Conservation (phyloP, 1,140 invertebrate species). For the Drosophila pallidifrons region DNA sequence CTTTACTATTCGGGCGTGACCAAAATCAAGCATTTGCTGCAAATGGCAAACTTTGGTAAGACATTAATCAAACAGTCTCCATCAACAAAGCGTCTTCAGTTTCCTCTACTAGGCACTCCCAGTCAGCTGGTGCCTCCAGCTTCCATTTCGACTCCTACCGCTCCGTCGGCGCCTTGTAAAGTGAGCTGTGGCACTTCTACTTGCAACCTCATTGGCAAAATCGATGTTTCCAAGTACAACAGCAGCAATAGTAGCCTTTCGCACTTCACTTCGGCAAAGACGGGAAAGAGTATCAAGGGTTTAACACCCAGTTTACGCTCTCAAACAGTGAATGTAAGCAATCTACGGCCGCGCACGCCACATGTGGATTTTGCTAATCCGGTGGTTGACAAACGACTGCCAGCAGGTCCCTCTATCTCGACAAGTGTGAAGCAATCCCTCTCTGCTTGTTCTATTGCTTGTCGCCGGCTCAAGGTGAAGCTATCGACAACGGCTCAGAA, state of each 20-base stretch:
- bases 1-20: conserved; percentile 45
- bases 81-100: not conserved
- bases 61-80: not conserved
- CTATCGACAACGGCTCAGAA: not conserved
- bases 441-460: conserved; percentile 40
- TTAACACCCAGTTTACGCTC: conserved; percentile 23
- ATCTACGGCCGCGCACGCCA: conserved; percentile 33
- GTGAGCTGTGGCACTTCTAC: not conserved
- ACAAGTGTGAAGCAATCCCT: conserved; percentile 38
- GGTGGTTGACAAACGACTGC: conserved; percentile 10
- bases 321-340: not conserved
- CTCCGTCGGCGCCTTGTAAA: not conserved
- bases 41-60: not conserved
- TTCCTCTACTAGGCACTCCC: not conserved
- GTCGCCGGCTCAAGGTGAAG: conserved; percentile 31
- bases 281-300: not conserved
- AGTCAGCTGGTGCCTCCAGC: not conserved
- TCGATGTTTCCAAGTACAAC: not conserved
- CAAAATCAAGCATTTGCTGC: conserved; percentile 31
- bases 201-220: not conserved
- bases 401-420: not conserved
- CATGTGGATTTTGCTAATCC: conserved; percentile 63
- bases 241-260: conserved; percentile 23
- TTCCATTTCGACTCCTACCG: not conserved
- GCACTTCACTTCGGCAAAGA: conserved; percentile 3